These are phyloP conservation scores for Spinus olivaceus DNA, from an alignment of 2,797 vertebrate genomes.

Conservation along the genomic window DNA sequence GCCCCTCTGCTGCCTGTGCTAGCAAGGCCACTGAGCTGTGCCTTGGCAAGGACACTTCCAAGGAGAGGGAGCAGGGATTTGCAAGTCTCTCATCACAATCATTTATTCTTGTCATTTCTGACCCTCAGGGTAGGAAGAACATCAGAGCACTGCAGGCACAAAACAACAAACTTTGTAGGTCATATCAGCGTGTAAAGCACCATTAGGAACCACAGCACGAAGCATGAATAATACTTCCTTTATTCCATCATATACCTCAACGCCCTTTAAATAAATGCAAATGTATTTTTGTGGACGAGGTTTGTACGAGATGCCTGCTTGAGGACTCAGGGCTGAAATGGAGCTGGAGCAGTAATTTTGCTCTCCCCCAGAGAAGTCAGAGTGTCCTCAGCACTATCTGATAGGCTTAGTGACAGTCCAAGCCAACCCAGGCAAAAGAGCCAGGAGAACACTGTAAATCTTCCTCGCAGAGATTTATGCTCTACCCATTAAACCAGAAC, in stretches of 20 bases:
- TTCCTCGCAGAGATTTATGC: not conserved
- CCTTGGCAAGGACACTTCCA: slow-evolving; percentile 21
- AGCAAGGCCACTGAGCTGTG: not conserved
- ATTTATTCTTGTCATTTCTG: slow-evolving; percentile 40
- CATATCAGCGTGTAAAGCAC: not conserved
- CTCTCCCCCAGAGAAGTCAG: not conserved
- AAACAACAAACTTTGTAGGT: slow-evolving; percentile 51
- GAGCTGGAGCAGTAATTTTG: not conserved
- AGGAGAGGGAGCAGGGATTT: not conserved
- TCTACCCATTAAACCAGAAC: not conserved
- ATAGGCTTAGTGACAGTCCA: not conserved
- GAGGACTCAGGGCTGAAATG: not conserved
- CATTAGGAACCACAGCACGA: slow-evolving; percentile 32
- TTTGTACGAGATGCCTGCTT: not conserved
- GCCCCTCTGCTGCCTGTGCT: not conserved
- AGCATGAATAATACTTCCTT: slow-evolving; percentile 9
- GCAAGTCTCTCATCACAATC: not conserved
- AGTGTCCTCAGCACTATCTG: not conserved
- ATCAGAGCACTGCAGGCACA: slow-evolving; percentile 26
- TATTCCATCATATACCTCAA: slow-evolving; percentile 33
- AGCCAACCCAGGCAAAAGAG: not conserved
- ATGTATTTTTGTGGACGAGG: not conserved
- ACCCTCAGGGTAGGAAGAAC: slow-evolving; percentile 33
- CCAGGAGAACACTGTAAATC: not conserved
- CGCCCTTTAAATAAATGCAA: slow-evolving; percentile 25